phyloP scores from a whole-genome alignment of 1,140 invertebrate genomes.

The Ceratoteleas bidentatus region DNA sequence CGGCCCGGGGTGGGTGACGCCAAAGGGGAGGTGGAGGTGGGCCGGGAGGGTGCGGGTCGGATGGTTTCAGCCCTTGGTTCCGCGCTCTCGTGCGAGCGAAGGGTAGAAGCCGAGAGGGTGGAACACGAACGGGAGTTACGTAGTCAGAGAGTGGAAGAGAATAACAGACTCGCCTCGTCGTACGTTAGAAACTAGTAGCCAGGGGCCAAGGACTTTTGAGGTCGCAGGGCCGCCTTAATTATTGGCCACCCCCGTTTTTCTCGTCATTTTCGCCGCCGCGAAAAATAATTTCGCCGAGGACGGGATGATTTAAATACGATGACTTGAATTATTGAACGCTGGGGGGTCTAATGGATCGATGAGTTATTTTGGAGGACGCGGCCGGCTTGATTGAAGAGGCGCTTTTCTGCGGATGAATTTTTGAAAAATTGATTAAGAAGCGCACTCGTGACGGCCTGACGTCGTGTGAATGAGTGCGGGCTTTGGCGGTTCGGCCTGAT shows the following conservation, averaged over 20 bases:
- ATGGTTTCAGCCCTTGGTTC: conserved; percentile 68
- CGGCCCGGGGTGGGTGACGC: conserved; percentile 46
- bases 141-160: conserved; percentile 74
- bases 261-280: neutral
- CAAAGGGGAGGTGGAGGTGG: too few relatives aligned
- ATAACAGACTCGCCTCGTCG: conserved; percentile 73
- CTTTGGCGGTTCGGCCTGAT: conserved; percentile 3
- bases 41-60: conserved; percentile 35
- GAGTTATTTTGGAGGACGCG: conserved; percentile 33
- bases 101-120: conserved; percentile 65
- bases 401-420: conserved; percentile 17
- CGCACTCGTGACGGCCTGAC: conserved; percentile 3
- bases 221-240: conserved; percentile 76
- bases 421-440: conserved; percentile 32
- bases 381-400: conserved; percentile 22
- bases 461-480: conserved; percentile 3
- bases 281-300: conserved; percentile 4
- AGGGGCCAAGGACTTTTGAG: conserved; percentile 75
- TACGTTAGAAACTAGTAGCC: conserved; percentile 68
- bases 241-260: conserved; percentile 38
- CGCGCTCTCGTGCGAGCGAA: conserved; percentile 63
- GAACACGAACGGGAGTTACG: conserved; percentile 69
- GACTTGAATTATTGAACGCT: conserved; percentile 26
- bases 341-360: conserved; percentile 34
- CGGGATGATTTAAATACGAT: conserved; percentile 28